Conservation (phyloP, 2,113 vertebrate species). For the Oreamnos americanus region DNA sequence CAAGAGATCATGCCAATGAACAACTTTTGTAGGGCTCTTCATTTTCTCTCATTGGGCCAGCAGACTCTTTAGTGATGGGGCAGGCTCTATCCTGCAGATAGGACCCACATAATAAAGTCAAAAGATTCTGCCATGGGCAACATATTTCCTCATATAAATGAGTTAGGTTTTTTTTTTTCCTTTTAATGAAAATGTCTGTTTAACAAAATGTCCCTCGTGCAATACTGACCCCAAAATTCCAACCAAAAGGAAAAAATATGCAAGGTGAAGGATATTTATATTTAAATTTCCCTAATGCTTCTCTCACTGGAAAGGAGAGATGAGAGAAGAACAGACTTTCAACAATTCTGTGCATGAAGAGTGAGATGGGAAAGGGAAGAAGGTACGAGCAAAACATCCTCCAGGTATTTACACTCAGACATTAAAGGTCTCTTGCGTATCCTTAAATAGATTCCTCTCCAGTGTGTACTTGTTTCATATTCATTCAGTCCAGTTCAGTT, state of each 20-base stretch:
- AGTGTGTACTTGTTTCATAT: background rate
- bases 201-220: background rate
- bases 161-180: background rate
- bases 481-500: background rate
- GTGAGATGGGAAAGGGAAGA: background rate
- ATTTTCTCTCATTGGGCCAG: background rate
- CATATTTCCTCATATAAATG: background rate
- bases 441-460: background rate
- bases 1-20: background rate
- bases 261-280: background rate
- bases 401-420: background rate
- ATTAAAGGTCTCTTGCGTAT: background rate
- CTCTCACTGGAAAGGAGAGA: background rate
- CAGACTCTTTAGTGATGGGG: background rate
- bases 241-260: background rate
- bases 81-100: background rate
- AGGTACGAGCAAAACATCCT: background rate
- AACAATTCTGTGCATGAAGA: background rate
- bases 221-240: background rate
- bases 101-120: background rate
- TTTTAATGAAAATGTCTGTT: background rate
- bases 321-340: background rate
- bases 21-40: background rate
- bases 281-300: background rate
- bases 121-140: background rate